Conservation (phyloP, 2,888 invertebrate genomes). For the Lasiommata megera region DNA sequence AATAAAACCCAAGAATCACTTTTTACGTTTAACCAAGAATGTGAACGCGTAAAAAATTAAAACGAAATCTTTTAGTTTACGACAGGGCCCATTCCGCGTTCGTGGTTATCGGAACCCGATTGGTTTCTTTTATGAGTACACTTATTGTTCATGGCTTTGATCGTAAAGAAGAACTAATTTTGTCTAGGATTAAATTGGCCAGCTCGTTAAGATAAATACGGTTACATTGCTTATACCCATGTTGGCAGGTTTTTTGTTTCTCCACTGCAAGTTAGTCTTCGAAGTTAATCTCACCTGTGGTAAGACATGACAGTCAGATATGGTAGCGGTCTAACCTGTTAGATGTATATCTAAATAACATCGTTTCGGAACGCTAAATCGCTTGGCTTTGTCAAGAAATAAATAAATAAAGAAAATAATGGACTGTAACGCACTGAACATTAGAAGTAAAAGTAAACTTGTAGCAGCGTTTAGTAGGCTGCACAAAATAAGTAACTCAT, state of each 20-base stretch:
- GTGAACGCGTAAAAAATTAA: slow-evolving; percentile 33
- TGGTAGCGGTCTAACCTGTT: too few relatives aligned
- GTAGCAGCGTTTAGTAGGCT: too few relatives aligned
- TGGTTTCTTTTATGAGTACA: slow-evolving; percentile 8
- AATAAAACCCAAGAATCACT: slow-evolving; percentile 41
- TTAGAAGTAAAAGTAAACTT: too few relatives aligned
- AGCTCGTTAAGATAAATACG: not conserved
- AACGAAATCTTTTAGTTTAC: slow-evolving; percentile 30
- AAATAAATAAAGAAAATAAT: too few relatives aligned
- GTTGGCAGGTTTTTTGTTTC: not conserved
- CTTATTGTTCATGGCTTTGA: slow-evolving; percentile 4
- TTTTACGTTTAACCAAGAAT: slow-evolving; percentile 37
- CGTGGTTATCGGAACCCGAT: slow-evolving; percentile 9
- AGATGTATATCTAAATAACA: too few relatives aligned
- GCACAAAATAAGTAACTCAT: too few relatives aligned
- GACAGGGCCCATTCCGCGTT: slow-evolving; percentile 8
- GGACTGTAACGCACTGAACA: too few relatives aligned
- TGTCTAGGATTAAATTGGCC: not conserved
- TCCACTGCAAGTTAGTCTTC: not conserved
- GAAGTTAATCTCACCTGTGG: too few relatives aligned
- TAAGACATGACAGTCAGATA: too few relatives aligned
- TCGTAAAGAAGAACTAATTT: slow-evolving; percentile 9
- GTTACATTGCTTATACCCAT: too few relatives aligned
- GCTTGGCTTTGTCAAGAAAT: too few relatives aligned
- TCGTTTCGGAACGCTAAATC: too few relatives aligned